Base-by-base conservation (phyloP, 2,888 invertebrate species). In the Drosophila buzzatii region DNA sequence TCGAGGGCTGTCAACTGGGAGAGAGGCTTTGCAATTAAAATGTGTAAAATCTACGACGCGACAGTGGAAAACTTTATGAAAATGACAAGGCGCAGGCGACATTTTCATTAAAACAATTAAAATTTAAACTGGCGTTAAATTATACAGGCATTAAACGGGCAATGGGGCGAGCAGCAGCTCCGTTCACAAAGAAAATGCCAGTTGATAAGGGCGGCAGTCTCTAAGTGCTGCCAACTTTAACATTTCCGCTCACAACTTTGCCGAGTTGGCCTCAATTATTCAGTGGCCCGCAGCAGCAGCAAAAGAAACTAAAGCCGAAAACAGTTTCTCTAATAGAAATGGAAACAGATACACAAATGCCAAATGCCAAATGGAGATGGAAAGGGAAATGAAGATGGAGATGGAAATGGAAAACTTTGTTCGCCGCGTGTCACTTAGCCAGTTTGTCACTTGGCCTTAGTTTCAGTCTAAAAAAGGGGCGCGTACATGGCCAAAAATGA, bases 111-210 rank as follows among this genome's bases (percentile, higher is more conserved):
- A 85, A 88, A 90, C 91, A 90, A 90, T 90, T 90, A 90, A 91
- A 90, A 91, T 91, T 90, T 91, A 90, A 91, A 91, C 90, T 91
- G 90, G 90, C 90, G 91, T 91, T 89, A 91, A 90, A 91, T 90
- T 91, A 91, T 91, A 87, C 90, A 90, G 83, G 86, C 77, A 87
- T 86, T 89, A 91, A 84, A 70, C 75, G 67, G 68, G 70, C 69
- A 82, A 82, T 71, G 82, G 80, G 63, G 57, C 76, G 63, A 44
- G 66, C 61, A n/a, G 64, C 56, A 23, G 35, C 23, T 57, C 35
- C 35, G 35, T 35, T 60, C 41, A 14, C 23, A 23, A 41, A 55
- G 55, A n/a, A 10, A 27, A 41, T 20, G 53, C 39, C 16, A 6
- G 55, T 2, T 7, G 55, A 70, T 76, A 71, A 72, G 77, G 81